Base-by-base conservation (phyloP, 1,140 invertebrate genomes). In the Drosophila repleta region DNA sequence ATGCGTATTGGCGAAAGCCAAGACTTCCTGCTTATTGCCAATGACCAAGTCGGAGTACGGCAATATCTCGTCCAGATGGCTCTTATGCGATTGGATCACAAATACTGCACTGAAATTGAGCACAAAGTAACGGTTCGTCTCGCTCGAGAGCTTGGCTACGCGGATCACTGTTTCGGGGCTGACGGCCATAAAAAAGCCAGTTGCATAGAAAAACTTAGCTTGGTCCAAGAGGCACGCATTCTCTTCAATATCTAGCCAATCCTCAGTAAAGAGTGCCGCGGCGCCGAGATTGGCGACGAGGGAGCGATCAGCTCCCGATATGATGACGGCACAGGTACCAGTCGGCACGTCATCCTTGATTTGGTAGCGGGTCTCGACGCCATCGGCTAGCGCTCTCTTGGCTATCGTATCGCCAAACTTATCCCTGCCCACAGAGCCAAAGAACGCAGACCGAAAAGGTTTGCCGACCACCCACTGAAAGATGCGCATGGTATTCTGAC, bases 341-440 rank as follows among this genome's bases (percentile, higher is more conserved):
- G 99, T 99, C 0, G 96, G 94, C 65, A 95, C 93, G 35, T 94
- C 93, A 0, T 95, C 93, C 6, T 94, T 94, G 60, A 95, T 94
- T 79, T 98, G 96, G 91, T 99, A 99, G 17, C 94, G 93, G 2
- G 97, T 96, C 88, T 96, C 95, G 0, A 99, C 95, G 21, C 98
- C 98, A 79, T 96, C 96, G 32, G 94, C 93, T 15, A 92, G 93
- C 0, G 98, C 97, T 92, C 95, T 95, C 49, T 97, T 93, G 81
- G 95, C 94, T 48, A 99, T 93, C 66, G 97, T 98, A 74, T 96
- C 93, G 0, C 97, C 96, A 89, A 96, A 99, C 58, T 97, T 95
- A 90, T 99, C 99, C 68, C 95, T 94, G 0, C 98, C 98, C n/a
- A 99, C 96, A 84, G 96, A 97, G 0, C 99, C 99, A 92, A 98